Conservation (phyloP, 2,888 invertebrate species). For the Heliconius aoede region DNA sequence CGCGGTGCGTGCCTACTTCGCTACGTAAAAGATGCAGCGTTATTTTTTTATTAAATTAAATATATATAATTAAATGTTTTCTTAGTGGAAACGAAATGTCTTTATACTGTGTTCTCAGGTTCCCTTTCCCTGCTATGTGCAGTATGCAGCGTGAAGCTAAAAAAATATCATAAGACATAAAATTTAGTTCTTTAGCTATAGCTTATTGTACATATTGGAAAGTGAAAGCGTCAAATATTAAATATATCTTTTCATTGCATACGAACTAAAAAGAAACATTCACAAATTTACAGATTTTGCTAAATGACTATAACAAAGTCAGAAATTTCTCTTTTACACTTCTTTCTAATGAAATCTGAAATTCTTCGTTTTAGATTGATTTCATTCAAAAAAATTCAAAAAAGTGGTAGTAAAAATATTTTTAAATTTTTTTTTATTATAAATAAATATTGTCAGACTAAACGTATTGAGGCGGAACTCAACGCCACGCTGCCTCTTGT, state of each 20-base stretch:
- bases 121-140: background rate
- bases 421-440: too few species aligned
- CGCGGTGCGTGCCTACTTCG: too few species aligned
- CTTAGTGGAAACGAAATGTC: background rate
- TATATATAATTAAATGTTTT: too few species aligned
- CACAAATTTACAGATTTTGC: background rate
- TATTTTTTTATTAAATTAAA: too few species aligned
- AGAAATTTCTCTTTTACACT: background rate
- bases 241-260: background rate
- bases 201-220: background rate
- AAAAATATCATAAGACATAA: background rate
- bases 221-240: slow-evolving; percentile 1
- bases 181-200: background rate
- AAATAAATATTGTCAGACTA: too few species aligned
- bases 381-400: too few species aligned
- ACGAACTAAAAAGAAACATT: background rate
- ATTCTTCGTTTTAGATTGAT: too few species aligned
- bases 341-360: too few species aligned
- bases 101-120: background rate
- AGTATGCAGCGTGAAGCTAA: background rate
- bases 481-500: too few species aligned
- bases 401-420: too few species aligned
- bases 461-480: too few species aligned
- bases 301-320: background rate
- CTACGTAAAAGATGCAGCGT: too few species aligned